Evolutionary conservation across 2,113 vertebrate genomes (phyloP).

Genomic region (Catharus bicknelli): DNA sequence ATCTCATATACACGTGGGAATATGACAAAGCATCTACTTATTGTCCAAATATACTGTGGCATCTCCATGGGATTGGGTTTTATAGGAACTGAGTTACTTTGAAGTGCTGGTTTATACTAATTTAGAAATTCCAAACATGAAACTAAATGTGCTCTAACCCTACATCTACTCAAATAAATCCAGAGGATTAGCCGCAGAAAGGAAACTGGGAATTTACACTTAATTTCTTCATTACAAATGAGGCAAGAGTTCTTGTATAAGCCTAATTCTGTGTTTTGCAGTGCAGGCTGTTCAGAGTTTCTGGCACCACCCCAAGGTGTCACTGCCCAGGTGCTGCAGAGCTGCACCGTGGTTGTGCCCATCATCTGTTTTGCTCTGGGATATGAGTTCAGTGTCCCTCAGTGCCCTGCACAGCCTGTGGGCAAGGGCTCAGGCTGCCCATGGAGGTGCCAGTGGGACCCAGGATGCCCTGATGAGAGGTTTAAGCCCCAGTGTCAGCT

Average conservation of each 20-base stretch:
- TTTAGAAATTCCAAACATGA: constrained; percentile 60
- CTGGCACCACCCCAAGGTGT: neutral
- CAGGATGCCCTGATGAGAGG: accelerated
- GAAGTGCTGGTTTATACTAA: constrained; percentile 64
- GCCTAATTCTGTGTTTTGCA: neutral
- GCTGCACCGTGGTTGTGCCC: accelerated
- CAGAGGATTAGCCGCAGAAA: constrained; percentile 37
- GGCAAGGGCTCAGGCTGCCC: accelerated
- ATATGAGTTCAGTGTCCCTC: accelerated
- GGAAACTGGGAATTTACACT: constrained; percentile 53
- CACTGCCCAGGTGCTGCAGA: neutral
- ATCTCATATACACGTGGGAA: constrained; percentile 31
- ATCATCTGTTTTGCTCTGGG: neutral
- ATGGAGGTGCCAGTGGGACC: accelerated
- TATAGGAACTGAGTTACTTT: constrained; percentile 54
- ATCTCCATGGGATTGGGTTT: constrained; percentile 49
- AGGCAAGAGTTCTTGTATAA: neutral
- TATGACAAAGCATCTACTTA: constrained; percentile 61
- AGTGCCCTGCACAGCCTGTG: accelerated
- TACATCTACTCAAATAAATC: constrained; percentile 46
- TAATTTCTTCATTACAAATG: constrained; percentile 44
- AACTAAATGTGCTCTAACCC: constrained; percentile 46
- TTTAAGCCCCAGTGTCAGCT: neutral
- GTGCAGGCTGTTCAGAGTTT: accelerated
- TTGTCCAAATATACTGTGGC: constrained; percentile 52